Conservation (phyloP, 1,140 invertebrate genomes). For the Drosophila aff. region DNA sequence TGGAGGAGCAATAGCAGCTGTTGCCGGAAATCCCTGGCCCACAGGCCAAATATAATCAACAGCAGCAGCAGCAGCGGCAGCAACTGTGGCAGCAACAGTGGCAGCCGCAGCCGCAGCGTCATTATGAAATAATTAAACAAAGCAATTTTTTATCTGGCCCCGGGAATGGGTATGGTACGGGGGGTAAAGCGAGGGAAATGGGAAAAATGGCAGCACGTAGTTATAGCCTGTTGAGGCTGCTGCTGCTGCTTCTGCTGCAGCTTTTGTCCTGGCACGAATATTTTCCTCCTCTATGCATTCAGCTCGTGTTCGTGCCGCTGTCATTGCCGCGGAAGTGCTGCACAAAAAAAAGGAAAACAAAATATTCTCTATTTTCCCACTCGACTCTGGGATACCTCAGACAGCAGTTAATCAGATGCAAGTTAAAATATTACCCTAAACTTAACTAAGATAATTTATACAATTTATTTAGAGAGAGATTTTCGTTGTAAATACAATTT, state of each 20-base stretch:
- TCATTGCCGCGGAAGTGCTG: slow-evolving; percentile 61
- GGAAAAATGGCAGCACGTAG: slow-evolving; percentile 46
- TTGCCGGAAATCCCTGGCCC: slow-evolving; percentile 75
- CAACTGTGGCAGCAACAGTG: slow-evolving; percentile 19
- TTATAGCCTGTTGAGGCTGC: slow-evolving; percentile 64
- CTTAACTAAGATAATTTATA: not conserved
- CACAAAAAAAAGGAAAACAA: slow-evolving; percentile 63
- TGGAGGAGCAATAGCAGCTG: slow-evolving; percentile 51
- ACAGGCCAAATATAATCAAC: slow-evolving; percentile 80
- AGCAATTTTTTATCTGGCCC: slow-evolving; percentile 76
- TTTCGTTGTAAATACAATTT: not conserved
- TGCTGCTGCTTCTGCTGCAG: slow-evolving; percentile 27
- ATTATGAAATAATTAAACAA: slow-evolving; percentile 83
- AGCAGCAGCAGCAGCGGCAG: slow-evolving; percentile 31
- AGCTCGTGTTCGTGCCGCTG: slow-evolving; percentile 60
- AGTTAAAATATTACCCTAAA: not conserved
- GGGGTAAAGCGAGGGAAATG: not conserved
- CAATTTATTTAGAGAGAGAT: not conserved
- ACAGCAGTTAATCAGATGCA: not conserved
- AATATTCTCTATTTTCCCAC: slow-evolving; percentile 1
- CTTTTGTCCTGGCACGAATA: slow-evolving; percentile 49
- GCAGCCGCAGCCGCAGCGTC: slow-evolving; percentile 68
- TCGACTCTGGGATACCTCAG: slow-evolving; percentile 20
- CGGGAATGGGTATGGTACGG: slow-evolving; percentile 3
- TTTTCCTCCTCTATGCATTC: slow-evolving; percentile 71